Evolutionary conservation across 53 echinoderm and acorn worm species (phyloP), one percentile per base, ranked within the genome.

Genomic region (Luidia sarsii): DNA sequence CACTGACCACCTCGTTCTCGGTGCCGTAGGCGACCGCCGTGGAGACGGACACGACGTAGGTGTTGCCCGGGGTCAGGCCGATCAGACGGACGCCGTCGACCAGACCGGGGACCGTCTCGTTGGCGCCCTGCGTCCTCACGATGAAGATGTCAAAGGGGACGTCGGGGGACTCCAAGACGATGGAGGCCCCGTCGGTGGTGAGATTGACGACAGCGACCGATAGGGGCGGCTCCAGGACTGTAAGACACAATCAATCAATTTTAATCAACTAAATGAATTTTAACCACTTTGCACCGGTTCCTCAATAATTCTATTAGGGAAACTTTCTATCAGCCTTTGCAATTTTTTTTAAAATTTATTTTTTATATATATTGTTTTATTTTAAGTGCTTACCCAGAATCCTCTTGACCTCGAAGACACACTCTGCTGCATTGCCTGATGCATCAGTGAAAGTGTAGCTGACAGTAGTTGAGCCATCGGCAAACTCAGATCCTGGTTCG

Each of bases 391-490:
- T n/a, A n/a, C n/a, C n/a, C n/a, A n/a, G n/a, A n/a, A n/a, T n/a
- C n/a, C n/a, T n/a, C n/a, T 21, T 35, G 19, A 64, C 65, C 16
- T 59, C 14, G 37, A 86, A 80, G 32, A 19, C 1, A 28, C 87
- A 86, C 2, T 21, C 16, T 33, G 48, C 70, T 24, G 41, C 20
- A 54, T 86, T 86, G 1, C 87, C 90, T 25, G 36, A 48, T 38
- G 6, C 68, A 71, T 90, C 91, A 6, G 70, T 43, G 49, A 86
- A 90, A 39, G 83, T 77, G 79, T 90, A 90, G 1, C 27, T 31
- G 11, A 86, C 82, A 1, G 21, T 37, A 3, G 91, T 86, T 2
- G 39, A 51, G 16, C 87, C 86, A 23, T 81, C 70, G 41, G 86
- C 45, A 45, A 83, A 86, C 9, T 3, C 68, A 32, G 70, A 33